Conservation (phyloP, 2,888 invertebrate genomes). For the Meganola albula region DNA sequence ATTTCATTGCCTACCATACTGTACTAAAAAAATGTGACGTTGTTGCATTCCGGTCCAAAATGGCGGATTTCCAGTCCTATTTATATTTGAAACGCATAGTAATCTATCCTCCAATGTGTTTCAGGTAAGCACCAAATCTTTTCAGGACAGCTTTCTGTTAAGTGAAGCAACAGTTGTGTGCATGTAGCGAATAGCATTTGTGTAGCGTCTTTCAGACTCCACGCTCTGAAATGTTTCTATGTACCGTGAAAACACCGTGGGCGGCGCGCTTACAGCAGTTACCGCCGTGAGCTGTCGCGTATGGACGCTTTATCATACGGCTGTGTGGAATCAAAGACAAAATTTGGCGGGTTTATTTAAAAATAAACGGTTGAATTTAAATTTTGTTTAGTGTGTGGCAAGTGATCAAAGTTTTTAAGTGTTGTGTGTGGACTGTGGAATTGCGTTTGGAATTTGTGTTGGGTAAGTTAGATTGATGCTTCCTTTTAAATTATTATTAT, state of each 20-base stretch:
- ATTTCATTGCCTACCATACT: no score
- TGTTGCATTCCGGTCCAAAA: no score
- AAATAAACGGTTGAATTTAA: constrained; percentile 25
- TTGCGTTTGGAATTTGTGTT: constrained; percentile 17
- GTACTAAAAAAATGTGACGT: no score
- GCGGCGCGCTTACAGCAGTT: constrained; percentile 43
- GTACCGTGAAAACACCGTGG: constrained; percentile 33
- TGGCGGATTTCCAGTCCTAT: no score
- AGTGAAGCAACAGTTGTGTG: constrained; percentile 44
- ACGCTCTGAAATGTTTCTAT: constrained; percentile 26
- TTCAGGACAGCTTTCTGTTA: no score
- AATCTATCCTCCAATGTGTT: no score
- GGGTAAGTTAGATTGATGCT: no score
- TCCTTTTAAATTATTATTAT: no score
- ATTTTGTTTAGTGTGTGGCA: constrained; percentile 3
- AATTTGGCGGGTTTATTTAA: constrained; percentile 35
- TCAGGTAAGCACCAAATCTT: no score
- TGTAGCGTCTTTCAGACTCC: no score
- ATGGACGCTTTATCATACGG: constrained; percentile 39
- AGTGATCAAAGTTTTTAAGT: constrained; percentile 10
- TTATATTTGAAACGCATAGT: no score
- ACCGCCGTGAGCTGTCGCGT: constrained; percentile 46
- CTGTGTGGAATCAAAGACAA: constrained; percentile 21
- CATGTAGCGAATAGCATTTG: constrained; percentile 16
- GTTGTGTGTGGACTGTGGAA: constrained; percentile 20